A percentile compares a stretch with the other conserved stretches of the same genome.
These are phyloP conservation scores for Parotia lawesii DNA, from an alignment of 2,113 vertebrate genomes.

Conservation along the genomic window DNA sequence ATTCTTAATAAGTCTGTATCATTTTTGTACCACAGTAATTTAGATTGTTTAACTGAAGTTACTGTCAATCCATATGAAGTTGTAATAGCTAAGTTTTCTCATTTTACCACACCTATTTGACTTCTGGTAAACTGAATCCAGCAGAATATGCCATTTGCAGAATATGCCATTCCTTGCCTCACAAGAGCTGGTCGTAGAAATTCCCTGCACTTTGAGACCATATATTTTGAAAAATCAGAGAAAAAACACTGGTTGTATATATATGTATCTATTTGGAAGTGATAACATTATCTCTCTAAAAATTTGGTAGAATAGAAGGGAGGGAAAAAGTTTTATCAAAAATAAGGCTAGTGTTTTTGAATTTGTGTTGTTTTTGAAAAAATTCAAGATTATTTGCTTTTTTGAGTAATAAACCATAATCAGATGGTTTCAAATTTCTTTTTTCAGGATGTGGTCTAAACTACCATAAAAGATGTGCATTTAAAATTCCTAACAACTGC, in stretches of 20 bases:
- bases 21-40: not conserved
- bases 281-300: not conserved
- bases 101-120: not conserved
- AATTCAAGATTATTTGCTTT: not conserved
- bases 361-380: not conserved
- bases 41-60: not conserved
- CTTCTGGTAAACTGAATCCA: not conserved
- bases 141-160: not conserved
- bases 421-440: not conserved
- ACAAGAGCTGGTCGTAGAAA: not conserved
- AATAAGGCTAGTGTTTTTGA: not conserved
- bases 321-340: not conserved
- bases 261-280: not conserved
- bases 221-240: not conserved
- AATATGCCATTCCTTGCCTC: not conserved
- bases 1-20: not conserved
- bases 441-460: constrained; percentile 91
- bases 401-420: not conserved
- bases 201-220: not conserved
- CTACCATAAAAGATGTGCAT: constrained; percentile 97
- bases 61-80: not conserved
- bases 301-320: not conserved
- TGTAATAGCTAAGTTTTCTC: not conserved
- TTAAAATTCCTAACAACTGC: constrained; percentile 98
- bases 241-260: not conserved